Conservation (phyloP, 2,888 invertebrate species). For the Malacosoma neustria region DNA sequence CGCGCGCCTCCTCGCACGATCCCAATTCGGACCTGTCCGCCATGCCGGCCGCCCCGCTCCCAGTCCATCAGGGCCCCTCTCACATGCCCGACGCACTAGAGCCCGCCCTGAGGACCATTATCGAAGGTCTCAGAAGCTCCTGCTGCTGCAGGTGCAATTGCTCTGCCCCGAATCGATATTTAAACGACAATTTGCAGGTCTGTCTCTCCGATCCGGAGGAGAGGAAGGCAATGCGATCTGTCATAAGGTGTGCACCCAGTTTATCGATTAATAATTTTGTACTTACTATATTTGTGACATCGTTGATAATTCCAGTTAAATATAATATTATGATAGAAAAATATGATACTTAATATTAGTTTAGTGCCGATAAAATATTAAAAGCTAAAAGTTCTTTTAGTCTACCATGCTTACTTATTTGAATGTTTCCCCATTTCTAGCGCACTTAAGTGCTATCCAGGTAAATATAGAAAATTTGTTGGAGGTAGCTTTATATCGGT, state of each 20-base stretch:
- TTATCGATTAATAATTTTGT: slow-evolving; percentile 30
- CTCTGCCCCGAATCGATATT: slow-evolving; percentile 35
- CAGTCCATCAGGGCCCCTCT: slow-evolving; percentile 27
- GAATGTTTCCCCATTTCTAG: slow-evolving; percentile 64
- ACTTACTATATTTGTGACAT: no score
- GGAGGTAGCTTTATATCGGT: slow-evolving; percentile 10
- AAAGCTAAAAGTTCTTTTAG: slow-evolving; percentile 4
- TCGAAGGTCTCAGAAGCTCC: slow-evolving; percentile 47
- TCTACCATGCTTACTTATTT: slow-evolving; percentile 24
- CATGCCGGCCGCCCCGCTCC: slow-evolving; percentile 19
- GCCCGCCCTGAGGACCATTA: slow-evolving; percentile 52
- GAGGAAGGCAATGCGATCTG: slow-evolving; percentile 77
- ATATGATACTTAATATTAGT: no score
- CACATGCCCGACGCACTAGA: slow-evolving; percentile 60
- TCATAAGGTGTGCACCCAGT: slow-evolving; percentile 75
- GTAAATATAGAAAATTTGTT: slow-evolving; percentile 45
- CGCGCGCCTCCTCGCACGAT: slow-evolving; percentile 52
- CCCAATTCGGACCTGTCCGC: slow-evolving; percentile 31
- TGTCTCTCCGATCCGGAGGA: slow-evolving; percentile 67
- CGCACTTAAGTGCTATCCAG: slow-evolving; percentile 67
- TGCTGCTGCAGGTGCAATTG: slow-evolving; percentile 68
- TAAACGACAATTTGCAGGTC: slow-evolving; percentile 70
- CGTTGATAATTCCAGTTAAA: no score
- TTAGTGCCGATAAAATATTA: no score
- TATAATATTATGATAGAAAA: no score